Conservation (phyloP, 2,888 invertebrate genomes). For the Spilarctia lutea region DNA sequence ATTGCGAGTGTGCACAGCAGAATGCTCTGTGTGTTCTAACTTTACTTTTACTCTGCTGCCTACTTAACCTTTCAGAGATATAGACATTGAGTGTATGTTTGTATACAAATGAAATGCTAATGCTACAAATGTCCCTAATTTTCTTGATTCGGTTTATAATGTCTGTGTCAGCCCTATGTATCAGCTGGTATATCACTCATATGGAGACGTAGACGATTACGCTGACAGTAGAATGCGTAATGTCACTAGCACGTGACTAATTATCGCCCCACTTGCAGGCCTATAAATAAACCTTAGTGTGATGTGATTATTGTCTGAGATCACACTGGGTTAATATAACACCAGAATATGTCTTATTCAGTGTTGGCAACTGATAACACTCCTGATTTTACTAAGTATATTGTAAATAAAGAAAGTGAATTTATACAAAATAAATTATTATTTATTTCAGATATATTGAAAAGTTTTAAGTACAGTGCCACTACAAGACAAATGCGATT, state of each 20-base stretch:
- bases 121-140: not conserved
- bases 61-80: not conserved
- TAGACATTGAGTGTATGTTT: not conserved
- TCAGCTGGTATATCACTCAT: constrained; percentile 55
- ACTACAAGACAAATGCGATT: no score
- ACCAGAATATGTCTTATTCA: constrained; percentile 12
- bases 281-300: constrained; percentile 57
- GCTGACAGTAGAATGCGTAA: constrained; percentile 46
- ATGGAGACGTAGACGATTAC: constrained; percentile 50
- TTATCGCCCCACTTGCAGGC: constrained; percentile 46
- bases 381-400: not conserved
- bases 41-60: not conserved
- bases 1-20: no score
- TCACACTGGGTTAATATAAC: constrained; percentile 30
- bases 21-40: not conserved
- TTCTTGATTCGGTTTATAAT: not conserved
- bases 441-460: no score
- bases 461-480: no score
- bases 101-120: not conserved
- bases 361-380: constrained; percentile 2
- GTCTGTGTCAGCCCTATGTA: constrained; percentile 35
- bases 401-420: no score
- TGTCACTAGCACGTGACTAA: constrained; percentile 53
- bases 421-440: no score
- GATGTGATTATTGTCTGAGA: constrained; percentile 38